A percentile compares a stretch with the other conserved stretches of the same genome.
Conservation (phyloP, 2,113 vertebrate species). For the Coryphaenoides rupestris region DNA sequence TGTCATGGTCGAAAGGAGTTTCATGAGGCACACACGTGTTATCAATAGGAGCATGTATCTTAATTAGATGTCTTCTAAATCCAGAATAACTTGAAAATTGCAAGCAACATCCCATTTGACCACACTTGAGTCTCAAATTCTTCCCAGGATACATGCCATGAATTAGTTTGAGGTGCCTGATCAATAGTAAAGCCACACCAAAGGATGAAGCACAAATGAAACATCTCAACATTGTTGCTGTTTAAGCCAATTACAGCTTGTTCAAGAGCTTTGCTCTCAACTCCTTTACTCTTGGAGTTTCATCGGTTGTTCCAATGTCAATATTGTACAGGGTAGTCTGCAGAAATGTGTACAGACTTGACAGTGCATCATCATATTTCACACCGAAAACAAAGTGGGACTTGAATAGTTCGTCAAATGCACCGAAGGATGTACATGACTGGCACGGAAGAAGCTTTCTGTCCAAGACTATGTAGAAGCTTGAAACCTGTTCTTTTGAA, state of each 20-base stretch:
- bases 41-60: neutral
- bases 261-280: constrained; percentile 28
- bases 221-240: constrained; percentile 18
- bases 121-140: constrained; percentile 10
- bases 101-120: constrained; percentile 13
- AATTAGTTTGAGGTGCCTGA: constrained; percentile 18
- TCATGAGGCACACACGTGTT: neutral
- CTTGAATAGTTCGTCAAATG: constrained; percentile 21
- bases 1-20: neutral
- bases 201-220: constrained; percentile 15
- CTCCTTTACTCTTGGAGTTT: constrained; percentile 23
- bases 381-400: constrained; percentile 11
- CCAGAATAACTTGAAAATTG: constrained; percentile 8
- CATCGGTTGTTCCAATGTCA: constrained; percentile 19
- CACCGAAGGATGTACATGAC: constrained; percentile 15
- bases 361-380: constrained; percentile 12
- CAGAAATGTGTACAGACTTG: constrained; percentile 2
- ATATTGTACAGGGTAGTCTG: constrained; percentile 30
- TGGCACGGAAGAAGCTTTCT: constrained; percentile 8
- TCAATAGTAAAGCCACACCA: constrained; percentile 8
- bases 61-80: constrained; percentile 3
- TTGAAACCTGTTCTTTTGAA: constrained; percentile 21
- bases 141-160: constrained; percentile 15
- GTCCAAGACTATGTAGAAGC: constrained; percentile 20
- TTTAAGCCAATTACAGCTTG: constrained; percentile 12